Conservation (phyloP, 2,888 invertebrate species). For the Drosophila trichaetosa region DNA sequence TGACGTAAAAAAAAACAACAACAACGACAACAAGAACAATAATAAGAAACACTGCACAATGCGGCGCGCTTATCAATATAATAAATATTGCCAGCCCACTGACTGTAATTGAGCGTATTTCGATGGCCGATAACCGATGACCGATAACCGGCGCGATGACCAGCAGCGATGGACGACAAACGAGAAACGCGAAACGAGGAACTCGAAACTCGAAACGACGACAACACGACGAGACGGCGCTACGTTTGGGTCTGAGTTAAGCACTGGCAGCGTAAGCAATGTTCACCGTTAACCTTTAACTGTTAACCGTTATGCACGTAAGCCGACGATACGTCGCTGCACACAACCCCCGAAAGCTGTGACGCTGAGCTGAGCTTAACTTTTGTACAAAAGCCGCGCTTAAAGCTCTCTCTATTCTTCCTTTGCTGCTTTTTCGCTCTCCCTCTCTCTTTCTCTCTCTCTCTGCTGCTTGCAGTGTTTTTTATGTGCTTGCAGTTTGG, state of each 20-base stretch:
- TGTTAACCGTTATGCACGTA: slow-evolving; percentile 19
- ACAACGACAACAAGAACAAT: slow-evolving; percentile 14
- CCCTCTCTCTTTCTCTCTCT: background rate
- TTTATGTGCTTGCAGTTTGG: slow-evolving; percentile 12
- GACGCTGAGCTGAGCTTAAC: slow-evolving; percentile 29
- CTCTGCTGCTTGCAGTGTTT: slow-evolving; percentile 5
- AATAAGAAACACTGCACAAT: slow-evolving; percentile 31
- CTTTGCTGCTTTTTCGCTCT: background rate
- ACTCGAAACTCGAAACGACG: slow-evolving; percentile 14
- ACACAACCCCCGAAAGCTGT: slow-evolving; percentile 33
- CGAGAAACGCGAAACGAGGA: slow-evolving; percentile 3
- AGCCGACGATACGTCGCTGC: slow-evolving; percentile 19
- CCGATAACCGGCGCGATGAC: slow-evolving; percentile 35
- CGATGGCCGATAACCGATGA: slow-evolving; percentile 40
- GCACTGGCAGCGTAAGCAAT: slow-evolving; percentile 47
- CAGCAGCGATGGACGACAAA: slow-evolving; percentile 11
- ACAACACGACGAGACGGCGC: slow-evolving; percentile 37
- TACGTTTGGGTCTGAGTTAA: slow-evolving; percentile 53
- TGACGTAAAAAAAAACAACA: slow-evolving; percentile 4
- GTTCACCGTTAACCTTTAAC: slow-evolving; percentile 43
- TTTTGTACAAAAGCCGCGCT: slow-evolving; percentile 10
- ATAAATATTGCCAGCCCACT: slow-evolving; percentile 37
- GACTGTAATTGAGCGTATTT: slow-evolving; percentile 44
- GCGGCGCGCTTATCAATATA: slow-evolving; percentile 49
- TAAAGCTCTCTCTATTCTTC: slow-evolving; percentile 4